phyloP scores from a whole-genome alignment of 2,888 invertebrate genomes.

The Eledona agricola region DNA sequence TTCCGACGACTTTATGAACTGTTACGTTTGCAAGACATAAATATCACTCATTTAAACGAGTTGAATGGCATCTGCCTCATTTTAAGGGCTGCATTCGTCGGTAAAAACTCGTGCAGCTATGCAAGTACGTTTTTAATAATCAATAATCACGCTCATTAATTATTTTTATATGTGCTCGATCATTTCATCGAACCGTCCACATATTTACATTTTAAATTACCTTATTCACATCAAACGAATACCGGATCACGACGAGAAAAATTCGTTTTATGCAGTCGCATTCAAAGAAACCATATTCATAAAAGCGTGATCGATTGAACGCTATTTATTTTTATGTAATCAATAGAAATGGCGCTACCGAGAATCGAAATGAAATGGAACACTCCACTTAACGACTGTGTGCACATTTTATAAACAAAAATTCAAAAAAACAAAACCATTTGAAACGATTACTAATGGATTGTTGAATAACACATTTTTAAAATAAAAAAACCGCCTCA shows the following conservation, averaged over 20 bases:
- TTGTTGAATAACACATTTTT: no score
- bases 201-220: conserved; percentile 30
- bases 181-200: conserved; percentile 15
- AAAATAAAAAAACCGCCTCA: no score
- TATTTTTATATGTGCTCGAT: conserved; percentile 26
- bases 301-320: no score
- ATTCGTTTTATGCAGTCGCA: conserved; percentile 33
- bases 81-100: conserved; percentile 18
- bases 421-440: no score
- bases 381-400: no score
- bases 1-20: conserved; percentile 24
- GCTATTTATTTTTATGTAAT: no score
- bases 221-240: conserved; percentile 7
- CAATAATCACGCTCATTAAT: conserved; percentile 33
- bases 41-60: conserved; percentile 35
- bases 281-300: conserved; percentile 35
- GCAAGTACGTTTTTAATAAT: conserved; percentile 30
- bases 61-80: conserved; percentile 34
- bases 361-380: conserved; percentile 20
- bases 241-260: conserved; percentile 12
- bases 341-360: conserved; percentile 14
- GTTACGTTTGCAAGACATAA: conserved; percentile 30
- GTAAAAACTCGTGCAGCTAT: conserved; percentile 25
- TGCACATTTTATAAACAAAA: no score
- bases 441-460: no score